These are phyloP conservation scores for Stegana nigrithorax DNA, from an alignment of 2,888 invertebrate species.

Conservation along the genomic window DNA sequence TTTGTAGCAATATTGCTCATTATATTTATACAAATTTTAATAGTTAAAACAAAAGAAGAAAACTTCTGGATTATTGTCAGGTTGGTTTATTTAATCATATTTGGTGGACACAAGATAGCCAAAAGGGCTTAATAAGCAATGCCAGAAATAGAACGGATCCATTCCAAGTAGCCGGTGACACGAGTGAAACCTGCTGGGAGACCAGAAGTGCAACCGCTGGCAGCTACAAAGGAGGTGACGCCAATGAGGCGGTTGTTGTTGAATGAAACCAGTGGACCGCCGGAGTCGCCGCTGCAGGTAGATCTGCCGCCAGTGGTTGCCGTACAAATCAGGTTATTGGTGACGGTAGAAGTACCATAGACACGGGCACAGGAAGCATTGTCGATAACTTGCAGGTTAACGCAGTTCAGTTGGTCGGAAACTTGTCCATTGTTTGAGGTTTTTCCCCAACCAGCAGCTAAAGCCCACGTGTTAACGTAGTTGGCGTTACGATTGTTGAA, in stretches of 20 bases:
- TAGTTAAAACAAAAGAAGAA: not conserved
- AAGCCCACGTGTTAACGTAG: constrained; percentile 55
- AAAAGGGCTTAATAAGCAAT: constrained; percentile 35
- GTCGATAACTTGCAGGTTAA: constrained; percentile 43
- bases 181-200: constrained; percentile 50
- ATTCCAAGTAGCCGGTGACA: constrained; percentile 48
- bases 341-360: constrained; percentile 39
- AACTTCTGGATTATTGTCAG: not conserved
- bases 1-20: not conserved
- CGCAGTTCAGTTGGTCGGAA: constrained; percentile 45
- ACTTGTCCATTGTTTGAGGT: constrained; percentile 47
- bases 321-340: constrained; percentile 51
- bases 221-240: constrained; percentile 52
- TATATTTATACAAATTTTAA: not conserved
- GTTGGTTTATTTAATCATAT: not conserved
- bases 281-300: constrained; percentile 63
- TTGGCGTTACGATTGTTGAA: constrained; percentile 43
- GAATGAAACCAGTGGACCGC: constrained; percentile 55
- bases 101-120: not conserved
- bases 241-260: constrained; percentile 42
- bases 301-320: constrained; percentile 44
- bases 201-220: constrained; percentile 42
- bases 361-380: too few relatives aligned
- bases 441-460: constrained; percentile 70
- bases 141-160: constrained; percentile 51